Percentiles rank a stretch among this genome's conserved stretches.
These are phyloP conservation scores for Perognathus longimembris DNA, from an alignment of 2,113 vertebrate species.

Conservation along the genomic window DNA sequence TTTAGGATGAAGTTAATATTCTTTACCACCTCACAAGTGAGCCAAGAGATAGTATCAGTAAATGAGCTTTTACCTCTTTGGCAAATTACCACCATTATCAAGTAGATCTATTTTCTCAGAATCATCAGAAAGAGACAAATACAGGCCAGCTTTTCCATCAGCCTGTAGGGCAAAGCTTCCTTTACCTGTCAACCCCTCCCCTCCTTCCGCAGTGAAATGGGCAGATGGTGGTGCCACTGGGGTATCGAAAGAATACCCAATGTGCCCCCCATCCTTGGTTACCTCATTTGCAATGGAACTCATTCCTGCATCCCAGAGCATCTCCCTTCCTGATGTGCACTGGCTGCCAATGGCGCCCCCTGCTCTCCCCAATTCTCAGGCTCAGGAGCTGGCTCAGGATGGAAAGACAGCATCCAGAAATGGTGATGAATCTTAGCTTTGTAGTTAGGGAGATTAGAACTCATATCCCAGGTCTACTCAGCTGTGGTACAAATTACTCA, in stretches of 20 bases:
- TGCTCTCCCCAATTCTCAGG: background rate
- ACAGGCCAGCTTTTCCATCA: background rate
- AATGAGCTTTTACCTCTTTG: conserved; percentile 2
- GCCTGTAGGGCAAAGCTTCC: background rate
- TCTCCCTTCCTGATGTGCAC: background rate
- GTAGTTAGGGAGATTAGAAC: background rate
- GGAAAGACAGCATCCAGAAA: background rate
- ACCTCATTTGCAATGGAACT: background rate
- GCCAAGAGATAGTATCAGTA: background rate
- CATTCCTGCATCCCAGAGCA: background rate
- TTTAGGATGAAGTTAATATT: conserved; percentile 45
- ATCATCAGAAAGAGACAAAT: background rate
- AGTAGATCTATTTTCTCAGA: conserved; percentile 29
- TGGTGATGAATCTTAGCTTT: background rate
- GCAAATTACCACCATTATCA: background rate
- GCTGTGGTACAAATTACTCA: background rate
- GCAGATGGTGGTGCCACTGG: background rate
- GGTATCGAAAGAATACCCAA: fast-evolving
- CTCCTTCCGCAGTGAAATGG: background rate
- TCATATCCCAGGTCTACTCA: background rate
- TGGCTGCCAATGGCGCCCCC: background rate
- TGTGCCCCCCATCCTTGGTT: background rate
- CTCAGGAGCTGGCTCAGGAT: background rate
- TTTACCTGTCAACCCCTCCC: background rate
- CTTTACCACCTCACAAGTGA: conserved; percentile 10